Conservation (phyloP, 2,797 vertebrate genomes). For the Pachyuromys duprasi region DNA sequence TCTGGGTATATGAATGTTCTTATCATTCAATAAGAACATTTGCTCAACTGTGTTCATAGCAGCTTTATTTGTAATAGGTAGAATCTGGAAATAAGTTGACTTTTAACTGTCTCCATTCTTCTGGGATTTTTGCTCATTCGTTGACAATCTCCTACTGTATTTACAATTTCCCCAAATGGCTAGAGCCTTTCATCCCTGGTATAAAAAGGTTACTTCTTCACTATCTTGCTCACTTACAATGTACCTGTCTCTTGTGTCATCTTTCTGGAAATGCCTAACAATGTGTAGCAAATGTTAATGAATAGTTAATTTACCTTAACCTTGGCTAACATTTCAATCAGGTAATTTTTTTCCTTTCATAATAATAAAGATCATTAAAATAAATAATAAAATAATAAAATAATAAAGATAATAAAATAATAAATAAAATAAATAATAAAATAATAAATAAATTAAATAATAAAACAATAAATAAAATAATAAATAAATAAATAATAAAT, state of each 20-base stretch:
- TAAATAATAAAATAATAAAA: too few relatives aligned
- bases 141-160: background rate
- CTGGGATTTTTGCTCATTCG: background rate
- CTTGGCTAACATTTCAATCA: background rate
- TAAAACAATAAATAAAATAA: too few relatives aligned
- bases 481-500: too few relatives aligned
- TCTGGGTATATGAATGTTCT: too few relatives aligned
- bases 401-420: too few relatives aligned
- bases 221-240: constrained; percentile 7
- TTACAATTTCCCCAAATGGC: background rate
- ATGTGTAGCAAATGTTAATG: background rate
- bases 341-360: background rate
- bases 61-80: too few relatives aligned
- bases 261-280: background rate
- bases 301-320: background rate
- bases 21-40: too few relatives aligned
- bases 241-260: background rate
- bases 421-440: background rate
- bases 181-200: background rate
- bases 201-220: background rate
- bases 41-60: too few relatives aligned
- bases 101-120: background rate
- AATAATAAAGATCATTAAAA: background rate
- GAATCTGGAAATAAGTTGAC: background rate
- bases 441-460: too few relatives aligned